Base-by-base conservation (phyloP, 1,140 invertebrate species). In the Papilio machaon region DNA sequence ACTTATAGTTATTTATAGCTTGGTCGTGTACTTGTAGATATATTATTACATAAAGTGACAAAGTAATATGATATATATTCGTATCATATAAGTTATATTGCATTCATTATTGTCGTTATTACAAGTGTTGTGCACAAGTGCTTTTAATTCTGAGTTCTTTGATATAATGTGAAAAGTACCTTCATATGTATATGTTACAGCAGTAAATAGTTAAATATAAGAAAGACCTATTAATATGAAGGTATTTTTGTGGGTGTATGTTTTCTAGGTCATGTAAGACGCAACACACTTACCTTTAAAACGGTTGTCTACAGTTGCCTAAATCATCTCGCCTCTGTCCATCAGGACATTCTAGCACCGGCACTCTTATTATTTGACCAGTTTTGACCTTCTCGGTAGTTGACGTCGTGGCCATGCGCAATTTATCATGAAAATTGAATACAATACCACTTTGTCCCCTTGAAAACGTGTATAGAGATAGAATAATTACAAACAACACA, bases 391-490 rank as follows among this genome's bases (percentile, higher is more conserved):
- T 84, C 46, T 84, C 84, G 7, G 87, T 86, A 8, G 87, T 90
- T 2, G 84, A 86, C 7, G 87, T 79, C 19, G 86, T 88, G 3
- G 88, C 88, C 81, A 86, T 84, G 43, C 86, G 85, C 64, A 94
- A 87, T 84, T 93, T 94, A 5, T 92, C 91, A 17, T 87, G 88
- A 78, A 91, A 92, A 85, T 94, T 92, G 82, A 94, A 94, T 58
- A 88, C 85, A 49, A 90, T 87, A 52, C 89, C 85, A 43, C 83
- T 52, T 74, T 87, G 58, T 30, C 78, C 85, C 60, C 82, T 60
- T 43, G 79, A 78, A 81, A 88, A 84, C 82, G 82, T 78, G 80
- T 79, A 81, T 49, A 88, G 74, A 67, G 85, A 54, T 67, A 90
- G 73, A 82, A 90, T 35, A 79, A 80, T 85, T 73, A 89, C 35